These are phyloP conservation scores for Hymenochirus boettgeri DNA, from an alignment of 2,113 vertebrate species.

Conservation along the genomic window DNA sequence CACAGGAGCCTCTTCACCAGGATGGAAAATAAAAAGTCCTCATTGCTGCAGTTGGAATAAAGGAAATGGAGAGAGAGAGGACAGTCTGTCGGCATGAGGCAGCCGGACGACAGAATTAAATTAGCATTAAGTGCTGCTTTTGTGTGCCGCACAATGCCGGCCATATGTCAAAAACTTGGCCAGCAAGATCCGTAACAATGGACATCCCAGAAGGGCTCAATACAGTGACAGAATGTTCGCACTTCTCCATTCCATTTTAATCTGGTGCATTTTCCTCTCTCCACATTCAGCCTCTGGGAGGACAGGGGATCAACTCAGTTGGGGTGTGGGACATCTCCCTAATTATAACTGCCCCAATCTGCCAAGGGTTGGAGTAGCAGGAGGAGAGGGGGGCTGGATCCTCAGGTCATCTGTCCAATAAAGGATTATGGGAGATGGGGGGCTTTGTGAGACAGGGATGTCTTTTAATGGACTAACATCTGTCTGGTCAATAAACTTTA, in stretches of 20 bases:
- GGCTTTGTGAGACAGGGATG: not conserved
- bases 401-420: not conserved
- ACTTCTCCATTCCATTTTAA: not conserved
- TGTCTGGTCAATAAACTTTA: conserved; percentile 3
- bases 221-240: conserved; percentile 5
- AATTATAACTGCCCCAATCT: conserved; percentile 12
- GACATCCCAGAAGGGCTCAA: conserved; percentile 17
- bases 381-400: not conserved
- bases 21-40: not conserved
- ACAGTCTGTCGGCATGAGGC: conserved; percentile 42
- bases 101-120: conserved; percentile 41
- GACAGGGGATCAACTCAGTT: not conserved
- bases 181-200: conserved; percentile 27
- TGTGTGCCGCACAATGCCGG: conserved; percentile 46
- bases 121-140: conserved; percentile 45
- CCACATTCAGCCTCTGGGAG: conserved; percentile 20
- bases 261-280: conserved; percentile 20
- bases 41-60: not conserved
- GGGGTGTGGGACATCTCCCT: not conserved
- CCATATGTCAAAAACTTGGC: conserved; percentile 49
- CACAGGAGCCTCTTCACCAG: conserved; percentile 21
- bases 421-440: not conserved
- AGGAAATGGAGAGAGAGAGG: conserved; percentile 18
- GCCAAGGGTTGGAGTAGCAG: not conserved
- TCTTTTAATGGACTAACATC: conserved; percentile 2